These are phyloP conservation scores for Parochlus steinenii DNA, from an alignment of 2,888 invertebrate species.

Conservation along the genomic window DNA sequence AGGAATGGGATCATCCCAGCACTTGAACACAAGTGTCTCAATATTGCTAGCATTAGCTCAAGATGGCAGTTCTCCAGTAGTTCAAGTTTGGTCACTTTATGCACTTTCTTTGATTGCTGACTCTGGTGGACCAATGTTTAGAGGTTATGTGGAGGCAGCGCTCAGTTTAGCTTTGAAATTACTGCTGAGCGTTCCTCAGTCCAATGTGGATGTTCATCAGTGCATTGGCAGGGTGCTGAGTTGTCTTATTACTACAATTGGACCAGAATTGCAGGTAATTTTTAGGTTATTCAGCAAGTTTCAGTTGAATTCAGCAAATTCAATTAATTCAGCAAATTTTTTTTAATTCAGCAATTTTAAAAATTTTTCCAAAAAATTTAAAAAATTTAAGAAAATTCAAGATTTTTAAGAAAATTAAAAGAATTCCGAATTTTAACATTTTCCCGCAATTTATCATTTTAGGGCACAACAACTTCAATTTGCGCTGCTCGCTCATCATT, in stretches of 20 bases:
- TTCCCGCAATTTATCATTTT: constrained; percentile 15
- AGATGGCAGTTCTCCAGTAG: constrained; percentile 80
- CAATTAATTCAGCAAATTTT: constrained; percentile 3
- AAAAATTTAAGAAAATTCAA: too few species aligned
- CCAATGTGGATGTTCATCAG: constrained; percentile 79
- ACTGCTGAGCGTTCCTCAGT: constrained; percentile 76
- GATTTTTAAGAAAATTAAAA: constrained; percentile 11
- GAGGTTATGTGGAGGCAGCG: constrained; percentile 90
- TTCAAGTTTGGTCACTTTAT: constrained; percentile 97
- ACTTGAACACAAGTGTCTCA: constrained; percentile 84
- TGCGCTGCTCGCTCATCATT: constrained; percentile 68
- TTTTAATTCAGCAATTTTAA: not conserved
- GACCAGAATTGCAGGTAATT: constrained; percentile 97
- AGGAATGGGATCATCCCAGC: constrained; percentile 89
- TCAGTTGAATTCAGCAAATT: too few species aligned
- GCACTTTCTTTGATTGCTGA: constrained; percentile 90
- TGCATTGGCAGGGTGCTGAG: constrained; percentile 86
- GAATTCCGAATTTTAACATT: constrained; percentile 15
- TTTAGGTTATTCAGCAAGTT: too few species aligned
- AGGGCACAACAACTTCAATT: constrained; percentile 55
- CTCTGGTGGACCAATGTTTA: constrained; percentile 98
- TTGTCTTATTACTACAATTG: constrained; percentile 92
- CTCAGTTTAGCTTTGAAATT: constrained; percentile 80
- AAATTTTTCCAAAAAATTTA: not conserved
- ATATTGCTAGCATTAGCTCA: constrained; percentile 88